Conservation (phyloP, 2,888 invertebrate genomes). For the Limnephilus lunatus region DNA sequence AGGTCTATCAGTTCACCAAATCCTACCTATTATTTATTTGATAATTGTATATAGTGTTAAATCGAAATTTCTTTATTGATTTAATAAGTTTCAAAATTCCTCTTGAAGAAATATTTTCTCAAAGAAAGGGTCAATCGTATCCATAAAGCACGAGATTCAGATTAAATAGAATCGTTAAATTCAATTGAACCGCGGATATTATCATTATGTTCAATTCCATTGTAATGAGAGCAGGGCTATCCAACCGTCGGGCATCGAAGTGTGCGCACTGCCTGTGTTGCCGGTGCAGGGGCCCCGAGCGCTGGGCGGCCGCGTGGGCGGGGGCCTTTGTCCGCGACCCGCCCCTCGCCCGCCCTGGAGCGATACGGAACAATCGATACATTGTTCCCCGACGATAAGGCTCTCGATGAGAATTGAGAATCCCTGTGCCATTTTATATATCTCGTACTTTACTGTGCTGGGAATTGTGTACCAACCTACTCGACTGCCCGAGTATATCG, state of each 20-base stretch:
- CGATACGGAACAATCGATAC: slow-evolving; percentile 37
- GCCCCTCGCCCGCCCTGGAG: slow-evolving; percentile 48
- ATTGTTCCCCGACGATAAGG: slow-evolving; percentile 36
- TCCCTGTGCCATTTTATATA: slow-evolving; percentile 3
- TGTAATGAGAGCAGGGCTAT: slow-evolving; percentile 2
- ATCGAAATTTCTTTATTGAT: not conserved
- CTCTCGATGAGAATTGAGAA: not conserved
- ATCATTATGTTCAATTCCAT: not conserved
- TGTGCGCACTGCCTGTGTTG: not conserved
- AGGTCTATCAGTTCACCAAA: no score
- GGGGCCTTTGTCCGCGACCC: slow-evolving; percentile 55
- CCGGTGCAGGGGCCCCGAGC: slow-evolving; percentile 20
- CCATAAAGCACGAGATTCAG: not conserved
- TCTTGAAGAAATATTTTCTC: not conserved
- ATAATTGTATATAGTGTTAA: no score
- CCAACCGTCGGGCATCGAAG: not conserved
- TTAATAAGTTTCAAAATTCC: not conserved
- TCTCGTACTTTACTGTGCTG: not conserved
- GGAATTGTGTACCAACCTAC: not conserved
- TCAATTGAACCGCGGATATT: not conserved
- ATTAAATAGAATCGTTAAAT: slow-evolving; percentile 1
- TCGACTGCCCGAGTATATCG: not conserved
- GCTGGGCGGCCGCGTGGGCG: slow-evolving; percentile 53
- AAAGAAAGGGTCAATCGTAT: not conserved
- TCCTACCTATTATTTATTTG: no score